These are phyloP conservation scores for Syngnathus floridae DNA, from an alignment of 2,113 vertebrate species.

Conservation along the genomic window DNA sequence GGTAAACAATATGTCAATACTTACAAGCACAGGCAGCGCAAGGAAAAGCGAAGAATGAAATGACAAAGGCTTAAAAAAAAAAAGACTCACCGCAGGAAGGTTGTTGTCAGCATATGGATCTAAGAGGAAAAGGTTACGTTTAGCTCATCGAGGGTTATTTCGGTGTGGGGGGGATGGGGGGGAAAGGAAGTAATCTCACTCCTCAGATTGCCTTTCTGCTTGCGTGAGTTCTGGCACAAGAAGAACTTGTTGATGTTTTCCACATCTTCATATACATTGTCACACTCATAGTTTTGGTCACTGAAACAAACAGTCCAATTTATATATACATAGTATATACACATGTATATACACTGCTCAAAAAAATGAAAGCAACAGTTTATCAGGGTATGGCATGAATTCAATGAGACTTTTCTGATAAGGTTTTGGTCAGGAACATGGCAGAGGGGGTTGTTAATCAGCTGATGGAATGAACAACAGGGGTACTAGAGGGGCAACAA, in stretches of 20 bases:
- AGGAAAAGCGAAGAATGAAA: not conserved
- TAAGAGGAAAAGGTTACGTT: constrained; percentile 22
- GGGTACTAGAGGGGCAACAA: too few relatives aligned
- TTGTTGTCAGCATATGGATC: constrained; percentile 63
- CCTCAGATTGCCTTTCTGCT: constrained; percentile 52
- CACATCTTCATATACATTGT: constrained; percentile 70
- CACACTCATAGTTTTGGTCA: constrained; percentile 38
- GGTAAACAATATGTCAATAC: constrained; percentile 22
- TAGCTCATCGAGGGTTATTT: not conserved
- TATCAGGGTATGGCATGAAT: too few relatives aligned
- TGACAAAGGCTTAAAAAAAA: not conserved
- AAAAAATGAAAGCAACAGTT: too few relatives aligned
- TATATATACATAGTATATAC: not conserved
- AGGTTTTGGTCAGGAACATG: too few relatives aligned
- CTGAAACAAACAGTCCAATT: constrained; percentile 22
- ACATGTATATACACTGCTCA: too few relatives aligned
- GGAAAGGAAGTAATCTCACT: constrained; percentile 48
- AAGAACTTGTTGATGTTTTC: constrained; percentile 45
- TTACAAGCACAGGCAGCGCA: not conserved
- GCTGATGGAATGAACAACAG: too few relatives aligned
- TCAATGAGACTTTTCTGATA: too few relatives aligned
- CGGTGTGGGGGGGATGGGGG: not conserved
- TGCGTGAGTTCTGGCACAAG: constrained; percentile 43
- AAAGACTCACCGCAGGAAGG: constrained; percentile 43
- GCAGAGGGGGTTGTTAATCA: too few relatives aligned